Evolutionary conservation across 92 coral and sea anemone genomes (phyloP), one percentile per base, ranked within the genome.

Genomic region (Phenganax subtilis): DNA sequence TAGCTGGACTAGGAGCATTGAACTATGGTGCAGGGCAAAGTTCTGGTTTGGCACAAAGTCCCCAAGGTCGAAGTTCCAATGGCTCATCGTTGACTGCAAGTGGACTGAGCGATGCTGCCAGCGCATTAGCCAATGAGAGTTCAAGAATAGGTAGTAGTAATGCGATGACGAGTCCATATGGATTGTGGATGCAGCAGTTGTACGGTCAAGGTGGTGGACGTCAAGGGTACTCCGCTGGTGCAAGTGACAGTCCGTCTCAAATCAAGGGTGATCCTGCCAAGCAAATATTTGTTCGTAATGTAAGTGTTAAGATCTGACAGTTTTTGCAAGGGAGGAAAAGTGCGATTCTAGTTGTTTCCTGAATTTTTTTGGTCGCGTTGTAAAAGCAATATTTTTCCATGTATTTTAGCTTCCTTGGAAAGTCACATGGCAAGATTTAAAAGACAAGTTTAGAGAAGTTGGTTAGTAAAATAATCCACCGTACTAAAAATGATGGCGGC

Each of bases 221-320:
- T 51, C 52, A 15, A 60, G 76, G 54, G 88, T 81, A 51, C 70
- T 86, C 37, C 86, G 81, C 2, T 80, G 86, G 12, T 37, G 67
- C 44, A 1, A 64, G 37, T 28, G 70, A 64, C 59, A 68, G 84
- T 76, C 37, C 88, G 31, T 11, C 84, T 70, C 82, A 86, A 78
- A 37, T 81, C 70, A 63, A 76, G 67, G 87, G 86, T 54, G 82
- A 89, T 56, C 75, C 97, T 10, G 91, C 97, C 14, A 87, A 88
- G 68, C 98, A 94, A 80, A 90, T 94, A 30, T 94, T 94, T 90
- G 98, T 94, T 52, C 89, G 98, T 75, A 94, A 94, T 87, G 98
- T 94, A 84, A 90, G 98, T 92, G 55, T 25, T 25, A 11, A 9
- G 65, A 59, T 59, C 6, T 59, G 20, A 15, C 65, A 6, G 16